These are phyloP conservation scores for Junonia oenone DNA, from an alignment of 2,888 invertebrate species.

Conservation along the genomic window DNA sequence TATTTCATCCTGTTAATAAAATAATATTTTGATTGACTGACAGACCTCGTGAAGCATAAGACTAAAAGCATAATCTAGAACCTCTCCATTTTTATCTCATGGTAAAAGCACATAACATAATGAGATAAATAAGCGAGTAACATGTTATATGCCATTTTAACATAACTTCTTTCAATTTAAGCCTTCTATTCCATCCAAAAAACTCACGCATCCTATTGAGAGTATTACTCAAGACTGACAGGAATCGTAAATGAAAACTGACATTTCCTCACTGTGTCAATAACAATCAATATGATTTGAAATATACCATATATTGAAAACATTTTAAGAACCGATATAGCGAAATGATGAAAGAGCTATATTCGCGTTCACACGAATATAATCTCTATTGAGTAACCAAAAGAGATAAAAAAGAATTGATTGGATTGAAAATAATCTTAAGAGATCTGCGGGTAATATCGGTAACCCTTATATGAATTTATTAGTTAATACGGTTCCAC, in stretches of 20 bases:
- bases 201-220: neutral
- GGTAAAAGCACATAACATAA: too few species aligned
- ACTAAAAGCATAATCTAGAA: too few species aligned
- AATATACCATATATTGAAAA: conserved; percentile 32
- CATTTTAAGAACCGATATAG: neutral
- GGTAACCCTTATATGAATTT: conserved; percentile 28
- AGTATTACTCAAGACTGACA: conserved; percentile 29
- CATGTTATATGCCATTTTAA: too few species aligned
- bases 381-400: neutral
- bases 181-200: too few species aligned
- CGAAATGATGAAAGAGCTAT: neutral
- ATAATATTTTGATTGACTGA: neutral
- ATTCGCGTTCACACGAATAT: neutral
- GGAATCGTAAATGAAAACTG: conserved; percentile 43
- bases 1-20: neutral
- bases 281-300: conserved; percentile 52
- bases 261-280: conserved; percentile 54
- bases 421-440: conserved; percentile 8
- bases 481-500: conserved; percentile 37
- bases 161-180: too few species aligned
- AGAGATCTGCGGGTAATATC: conserved; percentile 40
- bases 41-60: too few species aligned
- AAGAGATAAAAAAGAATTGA: neutral
- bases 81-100: too few species aligned
- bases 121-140: too few species aligned